phyloP scores from a whole-genome alignment of 2,888 invertebrate species.

The Trichogramma evanescens region DNA sequence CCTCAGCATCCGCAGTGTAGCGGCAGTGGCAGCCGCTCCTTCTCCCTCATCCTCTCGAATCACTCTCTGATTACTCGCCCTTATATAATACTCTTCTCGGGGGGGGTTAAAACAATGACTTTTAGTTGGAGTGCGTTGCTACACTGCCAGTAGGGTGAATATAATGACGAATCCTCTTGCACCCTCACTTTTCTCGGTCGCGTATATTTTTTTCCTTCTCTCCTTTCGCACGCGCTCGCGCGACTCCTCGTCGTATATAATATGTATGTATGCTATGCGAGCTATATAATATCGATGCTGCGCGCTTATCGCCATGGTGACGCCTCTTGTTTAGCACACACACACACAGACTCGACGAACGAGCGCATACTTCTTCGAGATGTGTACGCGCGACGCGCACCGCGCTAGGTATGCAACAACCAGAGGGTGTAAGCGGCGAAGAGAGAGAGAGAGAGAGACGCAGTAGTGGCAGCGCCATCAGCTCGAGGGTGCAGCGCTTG shows the following conservation, averaged over 20 bases:
- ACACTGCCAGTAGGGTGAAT: background rate
- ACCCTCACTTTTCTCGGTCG: background rate
- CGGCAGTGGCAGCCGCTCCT: background rate
- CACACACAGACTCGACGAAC: too few species aligned
- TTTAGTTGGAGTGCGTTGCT: constrained; percentile 14
- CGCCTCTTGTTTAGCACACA: too few species aligned
- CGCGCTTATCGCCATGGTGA: background rate
- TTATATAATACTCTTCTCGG: background rate
- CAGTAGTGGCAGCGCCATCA: constrained; percentile 5
- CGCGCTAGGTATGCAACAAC: background rate
- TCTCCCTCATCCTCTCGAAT: constrained; percentile 5
- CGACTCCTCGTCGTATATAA: too few species aligned
- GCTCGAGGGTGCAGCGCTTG: too few species aligned
- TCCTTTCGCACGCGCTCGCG: too few species aligned
- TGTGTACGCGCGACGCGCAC: too few species aligned
- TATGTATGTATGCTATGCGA: background rate
- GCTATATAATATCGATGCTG: constrained; percentile 10
- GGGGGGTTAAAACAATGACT: constrained; percentile 18
- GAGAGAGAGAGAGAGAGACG: background rate
- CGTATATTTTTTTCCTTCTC: too few species aligned
- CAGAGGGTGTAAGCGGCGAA: background rate
- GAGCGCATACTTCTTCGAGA: too few species aligned
- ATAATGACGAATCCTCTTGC: constrained; percentile 16
- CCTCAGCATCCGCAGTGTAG: background rate
- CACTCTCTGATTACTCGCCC: constrained; percentile 17